These are phyloP conservation scores for Pseudopodoces humilis DNA, from an alignment of 2,113 vertebrate genomes.

Conservation along the genomic window DNA sequence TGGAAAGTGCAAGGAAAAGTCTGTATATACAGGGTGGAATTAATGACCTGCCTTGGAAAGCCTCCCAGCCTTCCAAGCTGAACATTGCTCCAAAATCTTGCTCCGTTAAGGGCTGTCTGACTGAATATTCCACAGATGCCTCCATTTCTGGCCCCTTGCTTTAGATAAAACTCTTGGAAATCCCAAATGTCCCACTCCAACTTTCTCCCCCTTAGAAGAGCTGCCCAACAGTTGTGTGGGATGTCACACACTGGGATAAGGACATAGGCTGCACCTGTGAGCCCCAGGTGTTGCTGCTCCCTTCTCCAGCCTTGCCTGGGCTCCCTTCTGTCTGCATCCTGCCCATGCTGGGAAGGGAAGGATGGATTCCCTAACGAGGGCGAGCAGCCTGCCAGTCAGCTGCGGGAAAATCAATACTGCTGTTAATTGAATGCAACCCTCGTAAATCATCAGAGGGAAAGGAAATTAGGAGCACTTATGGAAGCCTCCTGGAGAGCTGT, in stretches of 20 bases:
- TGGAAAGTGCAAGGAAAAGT: not conserved
- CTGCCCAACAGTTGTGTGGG: not conserved
- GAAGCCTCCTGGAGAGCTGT: not conserved
- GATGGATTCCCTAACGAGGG: slow-evolving; percentile 7
- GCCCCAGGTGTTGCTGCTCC: not conserved
- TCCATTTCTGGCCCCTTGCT: not conserved
- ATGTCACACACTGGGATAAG: not conserved
- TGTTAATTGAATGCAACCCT: slow-evolving; percentile 64
- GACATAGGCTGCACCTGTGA: not conserved
- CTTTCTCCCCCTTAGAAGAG: not conserved
- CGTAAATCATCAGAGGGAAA: slow-evolving; percentile 39
- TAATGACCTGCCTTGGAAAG: not conserved
- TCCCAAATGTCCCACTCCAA: not conserved
- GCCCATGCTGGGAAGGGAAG: not conserved
- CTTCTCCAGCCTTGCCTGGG: not conserved
- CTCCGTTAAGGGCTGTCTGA: not conserved
- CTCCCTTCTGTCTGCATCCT: not conserved
- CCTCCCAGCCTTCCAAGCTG: not conserved
- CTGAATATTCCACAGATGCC: not conserved
- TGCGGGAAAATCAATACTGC: slow-evolving; percentile 36
- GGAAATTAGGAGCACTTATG: slow-evolving; percentile 19
- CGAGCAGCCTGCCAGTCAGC: slow-evolving; percentile 47
- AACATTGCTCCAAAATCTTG: not conserved
- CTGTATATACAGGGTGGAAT: not conserved
- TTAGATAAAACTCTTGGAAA: not conserved